Evolutionary conservation across 1,140 invertebrate species (phyloP).

Genomic region (Campodea augens): DNA sequence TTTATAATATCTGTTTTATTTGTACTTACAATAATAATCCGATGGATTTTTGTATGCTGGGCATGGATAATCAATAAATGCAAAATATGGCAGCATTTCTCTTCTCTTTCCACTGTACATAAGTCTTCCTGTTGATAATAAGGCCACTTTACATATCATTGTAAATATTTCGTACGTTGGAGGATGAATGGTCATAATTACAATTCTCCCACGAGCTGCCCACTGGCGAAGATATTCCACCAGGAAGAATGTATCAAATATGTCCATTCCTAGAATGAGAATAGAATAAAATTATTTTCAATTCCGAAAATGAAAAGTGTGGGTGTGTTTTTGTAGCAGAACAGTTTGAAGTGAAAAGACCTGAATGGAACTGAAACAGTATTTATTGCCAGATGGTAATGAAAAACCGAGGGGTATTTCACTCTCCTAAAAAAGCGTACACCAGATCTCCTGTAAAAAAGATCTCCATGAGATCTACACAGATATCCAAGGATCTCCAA

Average conservation of each 20-base stretch:
- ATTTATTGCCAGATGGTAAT: no score
- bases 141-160: constrained; percentile 68
- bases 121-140: constrained; percentile 70
- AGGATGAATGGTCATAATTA: constrained; percentile 60
- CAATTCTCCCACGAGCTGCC: constrained; percentile 47
- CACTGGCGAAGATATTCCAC: constrained; percentile 85
- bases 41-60: constrained; percentile 90
- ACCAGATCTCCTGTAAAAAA: no score
- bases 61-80: constrained; percentile 82
- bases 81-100: constrained; percentile 83
- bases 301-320: no score
- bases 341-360: no score
- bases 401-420: no score
- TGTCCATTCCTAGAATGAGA: constrained; percentile 81
- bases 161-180: constrained; percentile 90
- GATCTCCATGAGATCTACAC: no score
- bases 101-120: constrained; percentile 75
- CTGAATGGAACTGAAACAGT: no score
- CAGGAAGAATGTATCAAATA: constrained; percentile 88
- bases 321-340: no score
- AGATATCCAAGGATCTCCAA: no score
- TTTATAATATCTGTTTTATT: no score
- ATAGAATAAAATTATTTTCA: no score
- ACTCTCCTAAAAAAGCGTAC: no score
- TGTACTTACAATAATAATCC: constrained; percentile 75